Percentiles rank a stretch among this genome's conserved stretches.
Evolutionary conservation across 2,888 invertebrate species (phyloP).

Genomic region (Junonia oenone): DNA sequence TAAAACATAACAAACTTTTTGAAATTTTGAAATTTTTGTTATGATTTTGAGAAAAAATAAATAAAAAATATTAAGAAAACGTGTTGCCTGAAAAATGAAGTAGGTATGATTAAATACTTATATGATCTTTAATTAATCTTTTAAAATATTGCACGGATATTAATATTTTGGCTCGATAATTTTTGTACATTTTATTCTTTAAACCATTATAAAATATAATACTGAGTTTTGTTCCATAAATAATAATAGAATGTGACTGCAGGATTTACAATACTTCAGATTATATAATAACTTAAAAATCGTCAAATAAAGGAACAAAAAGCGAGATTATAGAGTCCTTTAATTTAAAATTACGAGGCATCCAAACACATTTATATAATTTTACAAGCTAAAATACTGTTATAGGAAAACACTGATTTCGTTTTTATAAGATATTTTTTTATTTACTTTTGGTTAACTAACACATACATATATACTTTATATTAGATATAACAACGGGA

Average conservation of each 20-base stretch:
- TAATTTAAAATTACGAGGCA: neutral
- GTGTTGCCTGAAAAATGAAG: too few species aligned
- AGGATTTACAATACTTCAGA: neutral
- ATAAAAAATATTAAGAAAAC: too few species aligned
- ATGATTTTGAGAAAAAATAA: too few species aligned
- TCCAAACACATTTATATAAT: conserved; percentile 2
- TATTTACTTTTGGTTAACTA: conserved; percentile 7
- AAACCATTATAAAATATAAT: neutral
- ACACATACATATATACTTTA: conserved; percentile 13
- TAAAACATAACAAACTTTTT: too few species aligned
- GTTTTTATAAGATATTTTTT: neutral
- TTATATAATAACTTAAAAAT: neutral
- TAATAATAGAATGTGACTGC: neutral
- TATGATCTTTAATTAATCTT: too few species aligned
- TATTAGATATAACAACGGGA: conserved; percentile 10
- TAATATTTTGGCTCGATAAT: neutral
- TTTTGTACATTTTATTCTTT: neutral
- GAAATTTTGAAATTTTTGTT: too few species aligned
- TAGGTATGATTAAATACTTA: too few species aligned
- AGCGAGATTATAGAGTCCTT: neutral
- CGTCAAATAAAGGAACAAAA: neutral
- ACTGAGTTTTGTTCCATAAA: neutral
- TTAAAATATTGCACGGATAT: neutral
- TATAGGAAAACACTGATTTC: conserved; percentile 14
- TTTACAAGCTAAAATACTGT: conserved; percentile 9